Evolutionary conservation across 2,113 vertebrate species (phyloP).

Genomic region (Apeltes quadracus): DNA sequence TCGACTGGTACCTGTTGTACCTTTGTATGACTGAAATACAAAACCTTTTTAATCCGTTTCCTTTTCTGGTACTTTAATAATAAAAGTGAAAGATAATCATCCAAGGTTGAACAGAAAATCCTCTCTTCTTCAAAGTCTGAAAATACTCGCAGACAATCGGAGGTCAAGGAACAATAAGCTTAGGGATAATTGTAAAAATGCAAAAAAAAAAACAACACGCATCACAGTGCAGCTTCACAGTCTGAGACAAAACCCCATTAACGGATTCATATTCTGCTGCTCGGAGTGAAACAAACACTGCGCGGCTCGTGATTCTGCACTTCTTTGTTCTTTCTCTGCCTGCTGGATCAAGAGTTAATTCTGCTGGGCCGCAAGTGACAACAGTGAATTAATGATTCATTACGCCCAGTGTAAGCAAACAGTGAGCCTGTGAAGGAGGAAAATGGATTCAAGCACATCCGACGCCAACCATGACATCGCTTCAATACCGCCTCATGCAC

Average conservation of each 20-base stretch:
- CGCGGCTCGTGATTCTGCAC: slow-evolving; percentile 11
- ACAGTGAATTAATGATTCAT: slow-evolving; percentile 79
- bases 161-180: slow-evolving; percentile 32
- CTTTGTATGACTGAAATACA: too few relatives aligned
- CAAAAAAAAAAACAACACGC: slow-evolving; percentile 43
- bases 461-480: slow-evolving; percentile 68
- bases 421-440: slow-evolving; percentile 57
- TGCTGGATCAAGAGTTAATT: slow-evolving; percentile 67
- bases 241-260: slow-evolving; percentile 29
- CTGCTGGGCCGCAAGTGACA: slow-evolving; percentile 66
- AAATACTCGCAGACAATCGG: slow-evolving; percentile 32
- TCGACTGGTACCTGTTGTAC: too few relatives aligned
- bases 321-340: slow-evolving; percentile 47
- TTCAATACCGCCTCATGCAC: slow-evolving; percentile 35
- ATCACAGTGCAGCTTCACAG: slow-evolving; percentile 19
- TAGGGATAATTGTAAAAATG: slow-evolving; percentile 38
- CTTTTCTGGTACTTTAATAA: not conserved
- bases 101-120: slow-evolving; percentile 2
- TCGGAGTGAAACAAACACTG: slow-evolving; percentile 28
- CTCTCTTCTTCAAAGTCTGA: slow-evolving; percentile 28
- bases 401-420: slow-evolving; percentile 75
- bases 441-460: slow-evolving; percentile 71
- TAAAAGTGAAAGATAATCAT: not conserved
- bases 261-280: slow-evolving; percentile 9
- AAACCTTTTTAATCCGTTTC: too few relatives aligned